phyloP scores from a whole-genome alignment of 2,888 invertebrate species.

The Dasysyrphus albostriatus region DNA sequence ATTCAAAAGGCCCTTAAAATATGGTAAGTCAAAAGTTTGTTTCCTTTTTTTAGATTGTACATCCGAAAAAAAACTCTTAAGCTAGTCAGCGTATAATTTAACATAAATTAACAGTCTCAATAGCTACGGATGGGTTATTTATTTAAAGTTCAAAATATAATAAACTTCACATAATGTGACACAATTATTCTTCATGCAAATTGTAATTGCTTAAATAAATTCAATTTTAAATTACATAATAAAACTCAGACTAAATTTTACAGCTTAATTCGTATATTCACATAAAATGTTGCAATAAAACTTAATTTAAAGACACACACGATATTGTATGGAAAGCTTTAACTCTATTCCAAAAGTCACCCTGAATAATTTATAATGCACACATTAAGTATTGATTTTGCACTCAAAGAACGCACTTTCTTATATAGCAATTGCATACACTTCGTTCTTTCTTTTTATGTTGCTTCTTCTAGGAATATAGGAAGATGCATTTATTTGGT shows the following conservation, averaged over 20 bases:
- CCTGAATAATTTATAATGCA: conserved; percentile 44
- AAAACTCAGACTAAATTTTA: background rate
- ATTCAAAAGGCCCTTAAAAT: too few species aligned
- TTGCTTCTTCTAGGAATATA: background rate
- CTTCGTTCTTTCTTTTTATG: background rate
- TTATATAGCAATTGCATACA: background rate
- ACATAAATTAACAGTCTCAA: too few species aligned
- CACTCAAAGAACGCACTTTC: conserved; percentile 52
- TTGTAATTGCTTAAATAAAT: background rate
- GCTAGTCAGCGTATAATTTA: too few species aligned
- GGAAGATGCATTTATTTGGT: background rate
- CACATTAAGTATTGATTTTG: conserved; percentile 54
- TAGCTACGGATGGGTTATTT: background rate
- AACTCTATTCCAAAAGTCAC: conserved; percentile 8
- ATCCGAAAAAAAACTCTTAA: too few species aligned
- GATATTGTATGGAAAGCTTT: background rate
- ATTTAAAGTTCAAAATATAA: background rate
- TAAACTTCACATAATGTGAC: background rate
- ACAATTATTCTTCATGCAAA: background rate
- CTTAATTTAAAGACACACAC: background rate
- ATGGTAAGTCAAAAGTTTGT: too few species aligned
- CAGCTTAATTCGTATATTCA: background rate
- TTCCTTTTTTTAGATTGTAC: too few species aligned
- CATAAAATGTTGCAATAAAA: conserved; percentile 22
- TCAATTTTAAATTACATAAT: background rate